Base-by-base conservation (phyloP, 2,113 vertebrate species). In the Tyrannus savana region DNA sequence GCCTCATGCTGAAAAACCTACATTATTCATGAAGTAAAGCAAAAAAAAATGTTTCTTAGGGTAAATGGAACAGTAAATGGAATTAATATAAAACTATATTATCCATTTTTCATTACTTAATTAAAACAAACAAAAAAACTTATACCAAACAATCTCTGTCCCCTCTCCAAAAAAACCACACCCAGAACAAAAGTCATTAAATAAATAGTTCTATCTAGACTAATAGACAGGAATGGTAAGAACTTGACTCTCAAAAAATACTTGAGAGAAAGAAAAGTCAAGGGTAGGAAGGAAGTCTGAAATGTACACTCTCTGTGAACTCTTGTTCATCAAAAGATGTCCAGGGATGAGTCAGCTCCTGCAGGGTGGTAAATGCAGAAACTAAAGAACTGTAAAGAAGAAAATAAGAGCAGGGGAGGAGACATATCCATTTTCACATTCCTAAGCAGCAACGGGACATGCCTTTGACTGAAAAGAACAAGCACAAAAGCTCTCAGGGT, bases 81-180 rank as follows among this genome's bases (percentile, higher is more conserved):
- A 90, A 78, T 49, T 3, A 67, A 55, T 84, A 35, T 12, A 41
- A 75, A 89, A 83, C 49, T 0, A 33, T 21, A 19, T 7, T 21
- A 30, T 16, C 25, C 5, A 19, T 75, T 95, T 75, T 7, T 58
- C 15, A 80, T 58, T 58, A 56, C 6, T n/a, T 73, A 19, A 77
- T 33, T 17, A 50, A 76, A 68, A 60, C 13, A 35, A 53, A 15
- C 15, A 17, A 23, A 67, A 23, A 33, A 25, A 19, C 8, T 9
- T 42, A 35, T 39, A 12, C 6, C 18, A 71, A n/a, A 31, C 7
- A 69, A 25, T 7, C 6, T 3, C 15, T 2, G 37, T 30, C 7
- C 18, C 3, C 7, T 2, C 5, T 2, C 0, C 2, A 3, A 23
- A 66, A 63, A 71, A 55, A 21, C 5, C 2, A 27, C 7, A 4